Conservation (phyloP, 2,888 invertebrate genomes). For the Bellardia pandia region DNA sequence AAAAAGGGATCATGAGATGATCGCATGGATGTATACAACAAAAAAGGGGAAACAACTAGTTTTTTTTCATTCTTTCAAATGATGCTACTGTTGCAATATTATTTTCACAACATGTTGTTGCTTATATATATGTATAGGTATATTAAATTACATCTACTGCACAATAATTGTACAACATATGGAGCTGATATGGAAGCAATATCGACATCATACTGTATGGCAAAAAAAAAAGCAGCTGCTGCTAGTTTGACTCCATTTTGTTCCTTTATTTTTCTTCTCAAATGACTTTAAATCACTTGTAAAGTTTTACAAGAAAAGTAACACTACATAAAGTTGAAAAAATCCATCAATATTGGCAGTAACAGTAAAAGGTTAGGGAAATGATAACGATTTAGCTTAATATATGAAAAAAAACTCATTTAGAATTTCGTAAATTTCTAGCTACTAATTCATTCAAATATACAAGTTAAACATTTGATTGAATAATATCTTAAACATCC, state of each 20-base stretch:
- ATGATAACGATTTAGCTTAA: neutral
- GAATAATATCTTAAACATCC: too few species aligned
- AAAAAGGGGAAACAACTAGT: constrained; percentile 55
- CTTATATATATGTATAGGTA: too few species aligned
- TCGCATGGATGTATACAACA: constrained; percentile 49
- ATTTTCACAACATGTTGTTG: constrained; percentile 58
- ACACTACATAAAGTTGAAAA: constrained; percentile 11
- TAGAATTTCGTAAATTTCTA: too few species aligned
- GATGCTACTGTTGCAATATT: constrained; percentile 20
- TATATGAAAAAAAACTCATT: too few species aligned
- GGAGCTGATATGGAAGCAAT: constrained; percentile 10
- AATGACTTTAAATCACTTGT: constrained; percentile 52
- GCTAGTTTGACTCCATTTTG: constrained; percentile 23
- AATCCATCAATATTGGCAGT: constrained; percentile 29
- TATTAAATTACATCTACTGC: constrained; percentile 63
- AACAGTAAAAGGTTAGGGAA: constrained; percentile 6
- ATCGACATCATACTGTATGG: constrained; percentile 40
- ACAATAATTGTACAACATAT: constrained; percentile 46
- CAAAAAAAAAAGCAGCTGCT: constrained; percentile 55
- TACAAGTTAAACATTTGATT: too few species aligned
- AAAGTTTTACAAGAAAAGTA: constrained; percentile 46
- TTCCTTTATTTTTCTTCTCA: constrained; percentile 11
- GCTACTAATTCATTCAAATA: too few species aligned
- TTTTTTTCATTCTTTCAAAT: neutral
- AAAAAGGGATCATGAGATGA: constrained; percentile 64